Conservation (phyloP, 2,113 vertebrate species). For the Perca flavescens region DNA sequence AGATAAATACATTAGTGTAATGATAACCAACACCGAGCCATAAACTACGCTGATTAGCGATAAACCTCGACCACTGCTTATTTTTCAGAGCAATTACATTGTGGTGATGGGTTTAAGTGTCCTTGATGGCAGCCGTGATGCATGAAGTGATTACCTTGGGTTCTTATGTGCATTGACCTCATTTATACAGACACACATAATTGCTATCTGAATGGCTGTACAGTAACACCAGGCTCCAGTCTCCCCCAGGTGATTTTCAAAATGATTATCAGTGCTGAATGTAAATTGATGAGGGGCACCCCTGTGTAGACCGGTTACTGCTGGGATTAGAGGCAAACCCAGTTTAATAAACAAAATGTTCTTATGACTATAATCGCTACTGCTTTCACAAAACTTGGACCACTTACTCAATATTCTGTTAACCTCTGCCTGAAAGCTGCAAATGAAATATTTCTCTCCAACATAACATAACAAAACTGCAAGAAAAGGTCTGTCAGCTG, state of each 20-base stretch:
- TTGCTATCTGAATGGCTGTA: constrained; percentile 69
- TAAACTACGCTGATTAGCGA: constrained; percentile 66
- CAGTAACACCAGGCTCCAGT: constrained; percentile 53
- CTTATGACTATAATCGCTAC: constrained; percentile 14
- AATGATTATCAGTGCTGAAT: constrained; percentile 70
- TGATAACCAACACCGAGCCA: constrained; percentile 71
- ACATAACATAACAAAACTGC: neutral
- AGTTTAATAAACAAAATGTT: constrained; percentile 60
- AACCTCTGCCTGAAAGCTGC: neutral
- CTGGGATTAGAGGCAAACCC: constrained; percentile 41
- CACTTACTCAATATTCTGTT: constrained; percentile 8
- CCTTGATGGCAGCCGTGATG: constrained; percentile 75
- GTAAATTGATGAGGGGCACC: constrained; percentile 76
- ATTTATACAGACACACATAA: constrained; percentile 78
- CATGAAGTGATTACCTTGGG: constrained; percentile 75
- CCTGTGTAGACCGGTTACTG: constrained; percentile 40
- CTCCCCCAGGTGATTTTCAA: constrained; percentile 68
- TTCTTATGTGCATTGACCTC: constrained; percentile 77
- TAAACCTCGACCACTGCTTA: constrained; percentile 67
- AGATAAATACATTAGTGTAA: constrained; percentile 73
- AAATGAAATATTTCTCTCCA: neutral
- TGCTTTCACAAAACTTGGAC: constrained; percentile 2
- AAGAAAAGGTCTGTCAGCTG: neutral
- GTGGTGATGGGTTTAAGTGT: constrained; percentile 67
- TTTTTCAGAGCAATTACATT: constrained; percentile 75